A percentile compares a stretch with the other conserved stretches of the same genome.
These are phyloP conservation scores for Ovis aries DNA, from an alignment of 2,113 vertebrate genomes.

Conservation along the genomic window DNA sequence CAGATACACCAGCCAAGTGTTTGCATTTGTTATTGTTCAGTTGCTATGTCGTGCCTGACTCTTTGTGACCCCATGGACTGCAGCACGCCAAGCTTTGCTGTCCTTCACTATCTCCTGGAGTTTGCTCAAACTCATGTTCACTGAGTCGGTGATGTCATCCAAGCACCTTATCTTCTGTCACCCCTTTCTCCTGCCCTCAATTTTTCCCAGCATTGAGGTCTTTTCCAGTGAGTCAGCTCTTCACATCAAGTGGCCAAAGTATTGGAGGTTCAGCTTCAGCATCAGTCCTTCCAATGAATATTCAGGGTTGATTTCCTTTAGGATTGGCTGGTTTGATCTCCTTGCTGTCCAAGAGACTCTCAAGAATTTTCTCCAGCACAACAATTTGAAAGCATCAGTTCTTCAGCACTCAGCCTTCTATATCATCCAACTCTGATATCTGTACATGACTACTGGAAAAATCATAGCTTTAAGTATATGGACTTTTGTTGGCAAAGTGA, in stretches of 20 bases:
- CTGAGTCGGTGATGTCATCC: not conserved
- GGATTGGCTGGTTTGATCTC: not conserved
- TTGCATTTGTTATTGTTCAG: not conserved
- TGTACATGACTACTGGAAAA: not conserved
- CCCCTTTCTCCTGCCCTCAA: not conserved
- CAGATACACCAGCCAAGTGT: not conserved
- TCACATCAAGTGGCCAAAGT: not conserved
- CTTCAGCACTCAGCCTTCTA: not conserved
- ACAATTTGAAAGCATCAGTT: not conserved
- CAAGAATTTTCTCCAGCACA: not conserved
- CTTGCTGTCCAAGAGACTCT: not conserved
- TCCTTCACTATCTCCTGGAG: not conserved
- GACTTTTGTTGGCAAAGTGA: not conserved
- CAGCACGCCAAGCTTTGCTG: not conserved
- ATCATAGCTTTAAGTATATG: not conserved
- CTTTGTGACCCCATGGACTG: not conserved
- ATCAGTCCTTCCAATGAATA: not conserved
- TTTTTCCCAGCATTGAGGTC: not conserved
- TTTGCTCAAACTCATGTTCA: not conserved
- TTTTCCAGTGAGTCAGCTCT: not conserved
- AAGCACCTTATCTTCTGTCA: not conserved
- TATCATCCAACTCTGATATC: not conserved
- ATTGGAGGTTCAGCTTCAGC: not conserved
- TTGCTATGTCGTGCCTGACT: not conserved
- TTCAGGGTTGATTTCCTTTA: not conserved